phyloP scores from a whole-genome alignment of 2,113 vertebrate species.

The Pionites leucogaster region DNA sequence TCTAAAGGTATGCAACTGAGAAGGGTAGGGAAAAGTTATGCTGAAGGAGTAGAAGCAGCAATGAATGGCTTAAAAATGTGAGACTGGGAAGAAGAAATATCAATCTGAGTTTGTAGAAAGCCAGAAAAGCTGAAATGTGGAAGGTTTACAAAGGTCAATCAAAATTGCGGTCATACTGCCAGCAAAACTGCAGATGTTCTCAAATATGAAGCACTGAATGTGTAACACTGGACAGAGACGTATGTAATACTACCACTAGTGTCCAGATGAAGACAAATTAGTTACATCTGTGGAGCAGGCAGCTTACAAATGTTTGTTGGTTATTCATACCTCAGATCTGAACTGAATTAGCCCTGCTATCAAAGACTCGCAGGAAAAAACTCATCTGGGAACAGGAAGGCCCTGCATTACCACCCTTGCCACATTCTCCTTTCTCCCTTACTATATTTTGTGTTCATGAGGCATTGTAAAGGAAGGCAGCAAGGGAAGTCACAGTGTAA shows the following conservation, averaged over 20 bases:
- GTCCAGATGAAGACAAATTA: background rate
- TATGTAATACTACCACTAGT: background rate
- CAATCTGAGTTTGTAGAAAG: background rate
- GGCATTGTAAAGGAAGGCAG: background rate
- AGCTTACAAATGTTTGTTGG: background rate
- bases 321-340: background rate
- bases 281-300: background rate
- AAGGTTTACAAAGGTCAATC: background rate
- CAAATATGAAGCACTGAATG: background rate
- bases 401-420: background rate
- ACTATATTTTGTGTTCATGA: background rate
- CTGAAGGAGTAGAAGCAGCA: background rate
- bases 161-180: background rate
- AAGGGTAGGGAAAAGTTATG: background rate
- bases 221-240: background rate
- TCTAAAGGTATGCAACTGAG: background rate
- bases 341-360: background rate
- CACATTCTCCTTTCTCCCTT: background rate
- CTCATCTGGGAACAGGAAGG: background rate
- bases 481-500: background rate
- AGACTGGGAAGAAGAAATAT: background rate
- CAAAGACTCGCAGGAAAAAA: background rate
- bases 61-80: background rate
- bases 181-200: background rate
- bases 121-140: background rate